Base-by-base conservation (phyloP, 2,797 vertebrate genomes). In the Cyprinella venusta region DNA sequence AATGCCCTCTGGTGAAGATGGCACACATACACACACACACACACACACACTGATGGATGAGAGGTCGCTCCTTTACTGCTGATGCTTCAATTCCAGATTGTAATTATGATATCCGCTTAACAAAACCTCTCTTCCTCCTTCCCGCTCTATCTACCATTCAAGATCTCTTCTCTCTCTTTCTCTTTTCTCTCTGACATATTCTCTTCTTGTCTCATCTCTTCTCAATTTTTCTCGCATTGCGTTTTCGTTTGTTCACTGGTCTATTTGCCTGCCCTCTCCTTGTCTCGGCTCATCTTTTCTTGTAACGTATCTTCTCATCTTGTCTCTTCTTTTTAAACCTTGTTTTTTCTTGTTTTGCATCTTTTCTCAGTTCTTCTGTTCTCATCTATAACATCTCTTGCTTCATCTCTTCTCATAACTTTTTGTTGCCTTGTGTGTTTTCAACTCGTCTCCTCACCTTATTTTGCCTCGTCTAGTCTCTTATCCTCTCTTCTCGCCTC, bases 31-130 rank as follows among this genome's bases (percentile, higher is more conserved):
- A 67, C 50, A 18, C 70, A 54, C 30, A n/a, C 40, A 30, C 68
- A 52, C 18, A 52, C 50, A 52, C 42, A 42, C 42, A 42, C 40
- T 65, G 63, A 52, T 38, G 40, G 40, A 64, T 24, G 56, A 76
- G 64, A 85, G 84, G 77, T 78, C 54, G 21, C 42, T 65, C 54
- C 24, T 45, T 79, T 70, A 24, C 42, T 67, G 79, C 83, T 79
- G 85, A 79, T 81, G 79, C 65, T 26, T 77, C 56, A 70, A 50
- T 48, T 63, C 63, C 59, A 81, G 84, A 84, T 88, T 81, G 80
- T 86, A 85, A 89, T 88, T 88, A 88, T 64, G 87, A 89, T 88
- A 79, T 65, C 75, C 69, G 26, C 63, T 79, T 80, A 79, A 67
- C 76, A 75, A 65, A 54, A 30, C 45, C 67, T 59, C 59, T 26